Percentiles rank a stretch among this genome's conserved stretches.
These are phyloP conservation scores for Sogatella furcifera DNA, from an alignment of 1,140 invertebrate genomes.

Conservation along the genomic window DNA sequence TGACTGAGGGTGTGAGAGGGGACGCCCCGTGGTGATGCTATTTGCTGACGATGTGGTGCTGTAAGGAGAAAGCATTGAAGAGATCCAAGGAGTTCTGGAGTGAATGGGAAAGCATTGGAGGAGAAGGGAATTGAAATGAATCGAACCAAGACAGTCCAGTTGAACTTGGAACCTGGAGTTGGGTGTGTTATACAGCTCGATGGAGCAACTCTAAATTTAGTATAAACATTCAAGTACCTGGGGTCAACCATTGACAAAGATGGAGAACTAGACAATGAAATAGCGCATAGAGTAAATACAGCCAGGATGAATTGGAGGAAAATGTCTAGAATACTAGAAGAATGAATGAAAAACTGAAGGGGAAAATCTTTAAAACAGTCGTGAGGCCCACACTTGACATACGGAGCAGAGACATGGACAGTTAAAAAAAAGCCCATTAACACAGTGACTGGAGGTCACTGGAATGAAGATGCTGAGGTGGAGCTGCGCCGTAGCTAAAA, in stretches of 20 bases:
- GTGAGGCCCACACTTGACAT: too few species aligned
- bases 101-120: background rate
- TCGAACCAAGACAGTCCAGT: conserved; percentile 3
- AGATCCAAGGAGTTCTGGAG: background rate
- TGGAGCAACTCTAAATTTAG: background rate
- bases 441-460: too few species aligned
- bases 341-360: background rate
- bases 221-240: too few species aligned
- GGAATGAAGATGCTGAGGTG: too few species aligned
- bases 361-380: too few species aligned
- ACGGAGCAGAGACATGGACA: too few species aligned
- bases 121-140: conserved; percentile 1
- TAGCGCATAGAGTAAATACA: background rate
- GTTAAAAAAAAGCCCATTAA: too few species aligned
- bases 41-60: background rate
- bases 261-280: too few species aligned
- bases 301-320: conserved; percentile 7
- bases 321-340: conserved; percentile 4
- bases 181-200: background rate
- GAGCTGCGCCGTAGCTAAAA: too few species aligned
- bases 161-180: background rate
- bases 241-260: background rate
- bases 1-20: too few species aligned
- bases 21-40: background rate
- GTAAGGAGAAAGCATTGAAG: background rate